Percentiles rank a stretch among this genome's conserved stretches.
Evolutionary conservation across 1,140 invertebrate species (phyloP).

Genomic region (Campodea augens): DNA sequence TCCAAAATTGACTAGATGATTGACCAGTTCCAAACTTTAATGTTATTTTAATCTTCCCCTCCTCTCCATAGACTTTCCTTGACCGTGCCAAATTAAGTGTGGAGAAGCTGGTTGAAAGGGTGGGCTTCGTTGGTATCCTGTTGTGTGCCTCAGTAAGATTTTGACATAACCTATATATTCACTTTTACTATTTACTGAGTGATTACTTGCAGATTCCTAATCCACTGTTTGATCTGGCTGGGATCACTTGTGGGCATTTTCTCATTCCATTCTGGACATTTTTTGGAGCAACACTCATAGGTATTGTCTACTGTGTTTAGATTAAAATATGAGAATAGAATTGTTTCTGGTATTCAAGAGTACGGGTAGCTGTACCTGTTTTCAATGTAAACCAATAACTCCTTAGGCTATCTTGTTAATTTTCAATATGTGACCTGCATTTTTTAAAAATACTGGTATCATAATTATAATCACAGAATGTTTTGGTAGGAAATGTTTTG

Average conservation of each 20-base stretch:
- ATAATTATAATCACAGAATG: too few relatives aligned
- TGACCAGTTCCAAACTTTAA: too few relatives aligned
- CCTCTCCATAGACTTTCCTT: slow-evolving; percentile 33
- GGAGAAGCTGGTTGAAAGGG: slow-evolving; percentile 79
- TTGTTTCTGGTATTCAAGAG: too few relatives aligned
- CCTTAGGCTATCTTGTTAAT: too few relatives aligned
- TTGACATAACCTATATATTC: slow-evolving; percentile 19
- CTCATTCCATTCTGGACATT: slow-evolving; percentile 99
- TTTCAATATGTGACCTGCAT: too few relatives aligned
- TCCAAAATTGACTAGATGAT: too few relatives aligned
- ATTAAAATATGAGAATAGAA: too few relatives aligned
- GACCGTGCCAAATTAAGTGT: slow-evolving; percentile 68
- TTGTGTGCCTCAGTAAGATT: slow-evolving; percentile 75
- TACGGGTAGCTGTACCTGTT: too few relatives aligned
- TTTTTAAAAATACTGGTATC: too few relatives aligned
- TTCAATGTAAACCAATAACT: too few relatives aligned
- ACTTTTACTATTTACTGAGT: slow-evolving; percentile 10
- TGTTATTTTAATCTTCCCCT: not conserved
- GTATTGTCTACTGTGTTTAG: too few relatives aligned
- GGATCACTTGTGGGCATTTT: slow-evolving; percentile 97
- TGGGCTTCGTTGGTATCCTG: slow-evolving; percentile 94
- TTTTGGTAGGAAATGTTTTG: too few relatives aligned
- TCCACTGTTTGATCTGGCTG: slow-evolving; percentile 94
- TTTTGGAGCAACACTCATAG: slow-evolving; percentile 94
- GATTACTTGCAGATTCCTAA: slow-evolving; percentile 78